Conservation (phyloP, 2,797 vertebrate genomes). For the Danio choprae region DNA sequence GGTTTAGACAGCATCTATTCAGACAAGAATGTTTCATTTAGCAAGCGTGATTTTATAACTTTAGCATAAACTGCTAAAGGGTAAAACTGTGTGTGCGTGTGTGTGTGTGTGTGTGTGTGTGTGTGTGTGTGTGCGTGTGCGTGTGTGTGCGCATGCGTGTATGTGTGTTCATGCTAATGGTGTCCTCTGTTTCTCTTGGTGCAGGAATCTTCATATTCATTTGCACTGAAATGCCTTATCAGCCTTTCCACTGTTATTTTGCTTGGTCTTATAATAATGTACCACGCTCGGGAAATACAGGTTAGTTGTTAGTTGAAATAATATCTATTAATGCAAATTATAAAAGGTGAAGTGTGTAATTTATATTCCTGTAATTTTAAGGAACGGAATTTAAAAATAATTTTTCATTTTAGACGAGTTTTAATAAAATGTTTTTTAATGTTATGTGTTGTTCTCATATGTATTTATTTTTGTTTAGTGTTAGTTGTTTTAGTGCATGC, state of each 20-base stretch:
- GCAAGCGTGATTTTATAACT: slow-evolving; percentile 21
- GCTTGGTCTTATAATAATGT: slow-evolving; percentile 95
- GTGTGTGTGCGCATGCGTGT: not conserved
- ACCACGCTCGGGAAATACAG: slow-evolving; percentile 96
- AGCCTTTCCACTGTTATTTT: slow-evolving; percentile 96
- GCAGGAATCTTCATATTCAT: slow-evolving; percentile 92
- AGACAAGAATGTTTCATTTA: slow-evolving; percentile 21
- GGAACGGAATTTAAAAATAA: not conserved
- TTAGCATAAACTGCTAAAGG: not conserved
- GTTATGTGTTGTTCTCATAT: not conserved
- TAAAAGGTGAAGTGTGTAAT: not conserved
- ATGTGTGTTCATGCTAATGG: slow-evolving; percentile 14
- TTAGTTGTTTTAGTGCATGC: not conserved
- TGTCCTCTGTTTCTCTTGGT: slow-evolving; percentile 63
- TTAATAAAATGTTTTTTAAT: no score
- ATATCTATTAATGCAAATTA: not conserved
- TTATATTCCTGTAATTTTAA: not conserved
- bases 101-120: no score
- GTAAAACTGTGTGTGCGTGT: not conserved
- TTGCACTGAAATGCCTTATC: slow-evolving; percentile 98
- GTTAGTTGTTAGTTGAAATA: slow-evolving; percentile 78
- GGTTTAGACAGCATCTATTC: slow-evolving; percentile 34
- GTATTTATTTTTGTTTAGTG: not conserved
- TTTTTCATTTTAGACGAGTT: no score
- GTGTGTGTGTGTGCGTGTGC: no score